Evolutionary conservation across 2,888 invertebrate genomes (phyloP), one percentile per base, ranked within the genome.

Genomic region (Panopea generosa): DNA sequence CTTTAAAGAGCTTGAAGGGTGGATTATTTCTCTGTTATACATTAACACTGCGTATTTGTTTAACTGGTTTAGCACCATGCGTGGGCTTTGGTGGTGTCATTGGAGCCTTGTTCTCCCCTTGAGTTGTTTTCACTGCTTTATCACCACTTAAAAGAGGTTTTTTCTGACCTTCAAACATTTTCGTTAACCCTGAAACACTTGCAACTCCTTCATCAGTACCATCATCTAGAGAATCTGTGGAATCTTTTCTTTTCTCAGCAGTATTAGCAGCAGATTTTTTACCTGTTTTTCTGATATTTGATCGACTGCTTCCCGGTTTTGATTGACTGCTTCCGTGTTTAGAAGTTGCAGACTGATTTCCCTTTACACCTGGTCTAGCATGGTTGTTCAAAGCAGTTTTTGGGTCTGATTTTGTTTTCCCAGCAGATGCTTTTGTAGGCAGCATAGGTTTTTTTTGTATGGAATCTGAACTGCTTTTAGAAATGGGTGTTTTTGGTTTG

Each of bases 51-150:
- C 77, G 63, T 2, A 77, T 62, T 27, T 74, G 72, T 65, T 77
- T 82, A 20, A 67, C 76, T 20, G 69, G 80, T 27, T 75, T 72
- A 24, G 63, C 77, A n/a, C 72, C 83, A 40, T 72, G 56, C 61
- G 57, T 77, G 4, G 78, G 83, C 66, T 80, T 80, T 4, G 79
- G 75, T 11, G 75, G 80, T 1, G 76, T 74, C 74, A 75, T 69
- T 20, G 80, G 76, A 11, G 53, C 68, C 38, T 63, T 76, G n/a
- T 59, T 22, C 22, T 63, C 65, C 26, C 61, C 72, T 45, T 70
- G 70, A 4, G 73, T 62, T 22, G 62, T 57, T 57, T 61, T 62
- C 4, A 62, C 40, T 7, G 52, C 61, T 55, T 67, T 70, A 6
- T 49, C 75, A 27, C 59, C 49, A 26, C 55, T 49, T 33, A 80